phyloP scores from a whole-genome alignment of 1,140 invertebrate genomes.

The Scaptomyza montana region DNA sequence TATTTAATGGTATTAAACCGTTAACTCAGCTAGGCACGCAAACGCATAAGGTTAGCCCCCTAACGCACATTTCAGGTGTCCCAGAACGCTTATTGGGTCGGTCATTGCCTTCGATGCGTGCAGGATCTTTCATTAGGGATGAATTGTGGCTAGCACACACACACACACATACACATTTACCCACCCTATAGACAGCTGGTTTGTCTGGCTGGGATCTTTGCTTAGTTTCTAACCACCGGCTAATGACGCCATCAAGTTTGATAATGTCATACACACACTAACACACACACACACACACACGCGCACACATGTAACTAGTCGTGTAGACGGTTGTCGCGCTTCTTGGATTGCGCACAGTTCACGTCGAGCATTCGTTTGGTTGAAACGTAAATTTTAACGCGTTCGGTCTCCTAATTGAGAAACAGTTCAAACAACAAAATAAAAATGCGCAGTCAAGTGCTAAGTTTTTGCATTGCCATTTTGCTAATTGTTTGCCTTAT shows the following conservation, averaged over 20 bases:
- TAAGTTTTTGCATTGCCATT: constrained; percentile 76
- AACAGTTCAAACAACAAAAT: not conserved
- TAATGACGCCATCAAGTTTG: constrained; percentile 71
- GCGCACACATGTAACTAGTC: not conserved
- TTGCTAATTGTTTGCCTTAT: constrained; percentile 78
- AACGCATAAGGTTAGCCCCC: constrained; percentile 37
- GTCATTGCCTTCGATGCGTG: constrained; percentile 42
- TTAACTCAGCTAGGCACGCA: constrained; percentile 47
- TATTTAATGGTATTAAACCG: constrained; percentile 58
- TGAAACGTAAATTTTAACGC: constrained; percentile 58
- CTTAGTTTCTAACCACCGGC: constrained; percentile 51
- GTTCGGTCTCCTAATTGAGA: constrained; percentile 24
- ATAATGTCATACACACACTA: constrained; percentile 45
- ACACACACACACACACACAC: constrained; percentile 7
- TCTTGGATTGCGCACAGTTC: constrained; percentile 61
- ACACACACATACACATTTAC: not conserved
- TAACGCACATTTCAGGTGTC: constrained; percentile 11
- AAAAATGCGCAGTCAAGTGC: constrained; percentile 75
- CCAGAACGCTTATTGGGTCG: constrained; percentile 32
- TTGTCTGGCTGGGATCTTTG: constrained; percentile 42
- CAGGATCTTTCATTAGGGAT: constrained; percentile 44
- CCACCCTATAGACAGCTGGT: constrained; percentile 19
- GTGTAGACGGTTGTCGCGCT: constrained; percentile 24
- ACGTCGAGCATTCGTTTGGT: constrained; percentile 59
- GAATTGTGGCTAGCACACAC: constrained; percentile 42